These are phyloP conservation scores for Caenorhabditis parvicauda DNA, from an alignment of 2,888 invertebrate species.

Conservation along the genomic window DNA sequence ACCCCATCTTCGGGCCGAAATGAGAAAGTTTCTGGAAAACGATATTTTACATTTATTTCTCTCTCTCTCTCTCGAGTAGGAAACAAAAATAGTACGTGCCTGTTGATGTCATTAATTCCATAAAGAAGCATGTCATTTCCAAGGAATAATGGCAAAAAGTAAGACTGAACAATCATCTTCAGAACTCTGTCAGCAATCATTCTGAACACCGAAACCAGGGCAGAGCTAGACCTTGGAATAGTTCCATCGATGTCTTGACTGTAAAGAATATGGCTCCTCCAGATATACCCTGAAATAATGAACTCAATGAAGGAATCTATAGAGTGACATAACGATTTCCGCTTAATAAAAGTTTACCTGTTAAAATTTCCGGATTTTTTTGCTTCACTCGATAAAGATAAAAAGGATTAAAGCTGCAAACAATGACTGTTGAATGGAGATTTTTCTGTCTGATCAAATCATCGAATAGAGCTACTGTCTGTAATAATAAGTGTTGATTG, in stretches of 20 bases:
- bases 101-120: conserved; percentile 27
- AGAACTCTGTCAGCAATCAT: conserved; percentile 8
- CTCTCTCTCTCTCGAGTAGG: neutral
- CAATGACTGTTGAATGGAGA: conserved; percentile 19
- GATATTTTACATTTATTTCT: neutral
- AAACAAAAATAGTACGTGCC: conserved; percentile 1
- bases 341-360: neutral
- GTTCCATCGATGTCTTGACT: too few species aligned
- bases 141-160: conserved; percentile 20
- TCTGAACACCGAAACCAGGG: conserved; percentile 7
- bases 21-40: neutral
- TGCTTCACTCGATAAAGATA: conserved; percentile 18
- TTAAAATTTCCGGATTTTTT: conserved; percentile 22
- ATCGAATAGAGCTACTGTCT: conserved; percentile 7
- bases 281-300: too few species aligned
- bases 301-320: too few species aligned
- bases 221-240: conserved; percentile 8
- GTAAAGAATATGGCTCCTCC: too few species aligned
- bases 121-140: conserved; percentile 25
- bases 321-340: too few species aligned
- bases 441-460: conserved; percentile 20
- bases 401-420: conserved; percentile 23
- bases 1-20: conserved; percentile 8
- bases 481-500: too few species aligned
- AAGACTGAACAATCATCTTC: conserved; percentile 7